Evolutionary conservation across 1,140 invertebrate species (phyloP).

Genomic region (Drosophila nigromelanica): DNA sequence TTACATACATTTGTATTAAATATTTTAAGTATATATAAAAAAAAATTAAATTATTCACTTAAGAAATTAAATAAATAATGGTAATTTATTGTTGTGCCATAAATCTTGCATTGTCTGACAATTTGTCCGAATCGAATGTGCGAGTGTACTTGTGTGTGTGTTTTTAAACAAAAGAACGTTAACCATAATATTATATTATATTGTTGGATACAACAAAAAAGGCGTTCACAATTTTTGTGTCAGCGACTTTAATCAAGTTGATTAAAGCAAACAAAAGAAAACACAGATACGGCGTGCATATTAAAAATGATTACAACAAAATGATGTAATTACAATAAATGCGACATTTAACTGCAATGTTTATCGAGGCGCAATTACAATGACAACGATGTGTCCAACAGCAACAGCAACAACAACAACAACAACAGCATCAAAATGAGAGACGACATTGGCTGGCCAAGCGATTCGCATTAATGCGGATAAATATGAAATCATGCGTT

Average conservation of each 20-base stretch:
- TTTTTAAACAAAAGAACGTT: slow-evolving; percentile 19
- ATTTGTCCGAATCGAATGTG: slow-evolving; percentile 16
- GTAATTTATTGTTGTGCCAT: slow-evolving; percentile 24
- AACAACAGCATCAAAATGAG: slow-evolving; percentile 31
- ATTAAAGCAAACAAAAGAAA: slow-evolving; percentile 46
- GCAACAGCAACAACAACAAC: slow-evolving; percentile 1
- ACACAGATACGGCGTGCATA: slow-evolving; percentile 43
- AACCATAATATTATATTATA: slow-evolving; percentile 29
- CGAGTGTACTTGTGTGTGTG: not conserved
- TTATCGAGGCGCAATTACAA: slow-evolving; percentile 75
- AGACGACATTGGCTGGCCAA: slow-evolving; percentile 44
- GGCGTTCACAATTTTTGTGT: slow-evolving; percentile 38
- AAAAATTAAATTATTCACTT: not conserved
- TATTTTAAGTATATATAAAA: not conserved
- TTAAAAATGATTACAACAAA: slow-evolving; percentile 63
- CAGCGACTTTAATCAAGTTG: slow-evolving; percentile 51
- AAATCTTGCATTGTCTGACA: slow-evolving; percentile 34
- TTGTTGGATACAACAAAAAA: slow-evolving; percentile 47
- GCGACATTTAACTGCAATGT: slow-evolving; percentile 79
- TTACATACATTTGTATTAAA: too few species aligned
- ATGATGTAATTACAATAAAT: slow-evolving; percentile 79
- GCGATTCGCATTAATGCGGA: slow-evolving; percentile 78
- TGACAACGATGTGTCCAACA: slow-evolving; percentile 58
- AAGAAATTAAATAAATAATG: slow-evolving; percentile 12
- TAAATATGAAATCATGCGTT: slow-evolving; percentile 83